Conservation (phyloP, 2,888 invertebrate species). For the Sthenelais limicola region DNA sequence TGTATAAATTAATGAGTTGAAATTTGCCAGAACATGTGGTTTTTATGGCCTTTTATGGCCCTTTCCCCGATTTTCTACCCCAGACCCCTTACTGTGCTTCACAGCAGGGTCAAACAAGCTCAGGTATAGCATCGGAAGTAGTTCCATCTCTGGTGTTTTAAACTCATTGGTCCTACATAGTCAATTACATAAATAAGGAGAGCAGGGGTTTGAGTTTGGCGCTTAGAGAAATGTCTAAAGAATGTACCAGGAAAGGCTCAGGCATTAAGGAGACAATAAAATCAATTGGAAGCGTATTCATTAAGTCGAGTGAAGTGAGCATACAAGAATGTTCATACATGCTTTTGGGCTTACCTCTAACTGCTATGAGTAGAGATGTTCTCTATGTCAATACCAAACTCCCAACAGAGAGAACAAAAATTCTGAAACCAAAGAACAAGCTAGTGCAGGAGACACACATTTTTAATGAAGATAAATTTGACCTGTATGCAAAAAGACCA, state of each 20-base stretch:
- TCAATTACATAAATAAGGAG: too few species aligned
- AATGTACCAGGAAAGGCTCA: not conserved
- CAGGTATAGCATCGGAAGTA: too few species aligned
- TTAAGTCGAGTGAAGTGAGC: not conserved
- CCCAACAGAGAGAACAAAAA: not conserved
- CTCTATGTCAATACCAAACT: not conserved
- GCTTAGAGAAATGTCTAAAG: not conserved
- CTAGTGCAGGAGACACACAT: not conserved
- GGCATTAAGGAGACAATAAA: not conserved
- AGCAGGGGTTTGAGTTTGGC: not conserved
- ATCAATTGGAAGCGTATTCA: not conserved
- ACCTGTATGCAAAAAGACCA: not conserved
- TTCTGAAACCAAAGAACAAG: not conserved
- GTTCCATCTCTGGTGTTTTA: too few species aligned
- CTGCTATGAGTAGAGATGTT: not conserved
- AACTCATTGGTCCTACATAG: too few species aligned
- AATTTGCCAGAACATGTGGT: too few species aligned
- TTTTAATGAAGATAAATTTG: not conserved
- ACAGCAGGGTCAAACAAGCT: too few species aligned
- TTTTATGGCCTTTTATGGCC: too few species aligned
- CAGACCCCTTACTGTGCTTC: too few species aligned
- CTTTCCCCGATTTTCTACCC: too few species aligned
- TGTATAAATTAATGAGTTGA: too few species aligned
- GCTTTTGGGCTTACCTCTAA: not conserved
- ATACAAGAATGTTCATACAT: not conserved